Conservation (phyloP, 2,797 vertebrate genomes). For the Coendou prehensilis region DNA sequence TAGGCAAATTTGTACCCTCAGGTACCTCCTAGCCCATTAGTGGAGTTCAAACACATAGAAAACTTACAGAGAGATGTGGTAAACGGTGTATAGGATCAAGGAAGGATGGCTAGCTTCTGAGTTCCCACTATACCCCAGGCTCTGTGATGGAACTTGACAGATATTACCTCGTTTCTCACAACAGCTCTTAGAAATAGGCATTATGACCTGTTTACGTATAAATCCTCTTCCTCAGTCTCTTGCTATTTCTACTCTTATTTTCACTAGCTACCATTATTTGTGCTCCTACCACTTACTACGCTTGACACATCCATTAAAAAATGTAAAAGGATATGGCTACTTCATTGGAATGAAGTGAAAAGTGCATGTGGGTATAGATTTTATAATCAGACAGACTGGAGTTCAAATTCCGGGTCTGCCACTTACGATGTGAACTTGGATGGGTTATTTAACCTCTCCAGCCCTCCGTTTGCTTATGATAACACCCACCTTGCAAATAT, state of each 20-base stretch:
- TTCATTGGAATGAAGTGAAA: conserved; percentile 44
- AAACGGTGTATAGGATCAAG: neutral
- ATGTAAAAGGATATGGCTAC: conserved; percentile 4
- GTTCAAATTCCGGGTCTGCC: conserved; percentile 71
- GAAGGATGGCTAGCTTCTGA: neutral
- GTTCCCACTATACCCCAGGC: neutral
- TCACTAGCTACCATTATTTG: conserved; percentile 42
- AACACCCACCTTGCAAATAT: conserved; percentile 41
- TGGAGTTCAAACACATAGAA: conserved; percentile 21
- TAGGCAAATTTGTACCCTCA: conserved; percentile 27
- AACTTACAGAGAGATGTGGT: neutral
- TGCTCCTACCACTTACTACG: conserved; percentile 27
- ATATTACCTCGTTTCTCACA: neutral
- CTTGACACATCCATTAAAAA: conserved; percentile 62
- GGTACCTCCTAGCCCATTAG: neutral
- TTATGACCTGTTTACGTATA: neutral
- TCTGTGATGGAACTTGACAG: neutral
- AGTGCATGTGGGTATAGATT: conserved; percentile 42
- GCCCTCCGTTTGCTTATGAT: conserved; percentile 52
- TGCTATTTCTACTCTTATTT: conserved; percentile 17
- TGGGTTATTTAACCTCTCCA: conserved; percentile 62
- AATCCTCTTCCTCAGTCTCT: neutral
- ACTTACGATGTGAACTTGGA: conserved; percentile 47
- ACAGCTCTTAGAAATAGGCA: neutral
- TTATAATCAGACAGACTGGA: conserved; percentile 67